Evolutionary conservation across 2,113 vertebrate species (phyloP).

Genomic region (Ramphastos sulfuratus): DNA sequence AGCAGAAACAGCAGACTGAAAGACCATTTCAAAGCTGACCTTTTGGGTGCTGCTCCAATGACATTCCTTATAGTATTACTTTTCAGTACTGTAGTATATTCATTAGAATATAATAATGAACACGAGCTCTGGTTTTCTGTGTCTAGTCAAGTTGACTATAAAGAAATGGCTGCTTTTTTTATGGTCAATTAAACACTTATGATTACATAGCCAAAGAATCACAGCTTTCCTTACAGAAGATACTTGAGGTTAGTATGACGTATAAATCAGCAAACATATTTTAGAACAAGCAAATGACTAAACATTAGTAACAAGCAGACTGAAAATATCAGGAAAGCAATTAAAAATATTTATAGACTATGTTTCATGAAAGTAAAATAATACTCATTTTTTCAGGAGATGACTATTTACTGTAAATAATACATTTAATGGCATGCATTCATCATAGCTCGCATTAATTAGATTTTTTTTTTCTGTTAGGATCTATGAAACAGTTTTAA

Average conservation of each 20-base stretch:
- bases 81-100: neutral
- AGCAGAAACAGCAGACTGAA: neutral
- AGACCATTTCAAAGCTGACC: neutral
- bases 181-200: slow-evolving; percentile 54
- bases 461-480: slow-evolving; percentile 54
- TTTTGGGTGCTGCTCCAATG: neutral
- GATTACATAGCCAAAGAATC: slow-evolving; percentile 10
- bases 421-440: slow-evolving; percentile 60
- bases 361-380: slow-evolving; percentile 66
- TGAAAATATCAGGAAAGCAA: slow-evolving; percentile 65
- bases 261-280: slow-evolving; percentile 56
- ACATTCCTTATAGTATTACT: neutral
- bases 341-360: slow-evolving; percentile 72
- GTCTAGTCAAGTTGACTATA: slow-evolving; percentile 8
- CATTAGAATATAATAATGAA: neutral
- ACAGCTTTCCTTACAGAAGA: neutral
- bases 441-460: slow-evolving; percentile 66
- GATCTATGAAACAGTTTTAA: slow-evolving; percentile 68
- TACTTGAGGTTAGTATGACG: neutral
- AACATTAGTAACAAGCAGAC: slow-evolving; percentile 55
- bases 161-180: slow-evolving; percentile 50
- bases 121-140: neutral
- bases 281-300: slow-evolving; percentile 56
- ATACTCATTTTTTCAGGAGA: slow-evolving; percentile 47
- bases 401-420: slow-evolving; percentile 71